Evolutionary conservation across 2,797 vertebrate species (phyloP).

Genomic region (Brachymystax lenok): DNA sequence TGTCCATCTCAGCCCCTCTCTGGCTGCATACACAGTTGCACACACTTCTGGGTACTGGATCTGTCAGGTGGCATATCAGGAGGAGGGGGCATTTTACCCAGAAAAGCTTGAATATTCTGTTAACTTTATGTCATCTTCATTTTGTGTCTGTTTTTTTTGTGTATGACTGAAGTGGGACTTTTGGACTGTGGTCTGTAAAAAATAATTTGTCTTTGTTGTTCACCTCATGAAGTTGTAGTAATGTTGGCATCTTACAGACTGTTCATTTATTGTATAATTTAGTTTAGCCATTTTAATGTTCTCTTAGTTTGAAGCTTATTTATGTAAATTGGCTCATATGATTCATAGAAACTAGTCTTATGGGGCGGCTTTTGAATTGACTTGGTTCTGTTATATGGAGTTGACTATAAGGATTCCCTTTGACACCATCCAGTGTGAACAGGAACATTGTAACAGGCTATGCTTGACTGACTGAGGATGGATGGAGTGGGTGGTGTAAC

Average conservation of each 20-base stretch:
- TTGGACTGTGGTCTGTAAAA: not conserved
- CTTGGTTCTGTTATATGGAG: conserved; percentile 34
- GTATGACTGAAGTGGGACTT: not conserved
- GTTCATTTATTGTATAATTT: not conserved
- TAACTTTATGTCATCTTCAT: not conserved
- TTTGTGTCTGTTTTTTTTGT: not conserved
- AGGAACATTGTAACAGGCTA: conserved; percentile 60
- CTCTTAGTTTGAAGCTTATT: not conserved
- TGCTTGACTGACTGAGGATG: conserved; percentile 67
- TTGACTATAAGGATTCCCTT: conserved; percentile 13
- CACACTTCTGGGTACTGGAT: not conserved
- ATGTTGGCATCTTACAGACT: not conserved
- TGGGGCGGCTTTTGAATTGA: conserved; percentile 5
- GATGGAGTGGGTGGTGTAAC: conserved; percentile 70
- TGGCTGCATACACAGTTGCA: conserved; percentile 37
- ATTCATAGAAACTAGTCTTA: not conserved
- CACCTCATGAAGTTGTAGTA: not conserved
- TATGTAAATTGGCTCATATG: not conserved
- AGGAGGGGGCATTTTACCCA: conserved; percentile 29
- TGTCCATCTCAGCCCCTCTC: conserved; percentile 42
- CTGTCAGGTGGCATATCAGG: conserved; percentile 38
- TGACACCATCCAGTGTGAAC: conserved; percentile 47
- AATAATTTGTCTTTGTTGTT: not conserved
- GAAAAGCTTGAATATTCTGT: not conserved
- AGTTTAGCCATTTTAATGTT: not conserved